Base-by-base conservation (phyloP, 37 sponge, comb jelly and placozoan species). In the Halichondria panicea region DNA sequence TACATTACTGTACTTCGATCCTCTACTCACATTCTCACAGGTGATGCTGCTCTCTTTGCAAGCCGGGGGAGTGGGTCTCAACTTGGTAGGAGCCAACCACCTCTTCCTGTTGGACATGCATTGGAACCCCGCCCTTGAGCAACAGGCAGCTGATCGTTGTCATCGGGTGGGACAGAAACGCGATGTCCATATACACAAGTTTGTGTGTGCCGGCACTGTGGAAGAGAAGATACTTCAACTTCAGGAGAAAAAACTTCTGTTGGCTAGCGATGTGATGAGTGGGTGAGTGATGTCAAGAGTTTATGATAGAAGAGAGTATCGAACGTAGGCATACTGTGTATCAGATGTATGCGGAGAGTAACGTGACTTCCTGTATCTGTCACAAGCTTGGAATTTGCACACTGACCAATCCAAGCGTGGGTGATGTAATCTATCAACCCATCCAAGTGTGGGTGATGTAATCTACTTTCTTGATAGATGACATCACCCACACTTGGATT, bases 31-130 rank as follows among this genome's bases (percentile, higher is more conserved):
- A 27, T 53, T 34, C 21, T 66, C 28, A 27, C 52, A 92, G 92
- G 84, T 92, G 66, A 73, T 92, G 85, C 52, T 87, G 55, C 61
- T 92, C 25, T 84, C 92, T 15, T 50, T 92, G 45, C 67, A 71
- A 41, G 88, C 92, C 40, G 92, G 88, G 25, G 92, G 92, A 0
- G 88, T 82, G 45, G 92, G 92, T 3, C 81, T 92, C 46, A 92
- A 86, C 65, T 60, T 92, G 42, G 76, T 68, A 18, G 84, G 84
- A 1, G 92, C 71, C 37, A 92, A 87, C 56, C 92, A 92, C 48
- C 39, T 92, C 25, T 87, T 92, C 53, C 66, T 92, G 55, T 31
- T 83, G 55, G 92, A 92, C 75, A 60, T 87, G n/a, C 92, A 92
- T 66, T 92, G 92, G 92, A 90, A 90, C 67, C 91, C 91, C 11